Base-by-base conservation (phyloP, 2,113 vertebrate genomes). In the Ameiurus melas region DNA sequence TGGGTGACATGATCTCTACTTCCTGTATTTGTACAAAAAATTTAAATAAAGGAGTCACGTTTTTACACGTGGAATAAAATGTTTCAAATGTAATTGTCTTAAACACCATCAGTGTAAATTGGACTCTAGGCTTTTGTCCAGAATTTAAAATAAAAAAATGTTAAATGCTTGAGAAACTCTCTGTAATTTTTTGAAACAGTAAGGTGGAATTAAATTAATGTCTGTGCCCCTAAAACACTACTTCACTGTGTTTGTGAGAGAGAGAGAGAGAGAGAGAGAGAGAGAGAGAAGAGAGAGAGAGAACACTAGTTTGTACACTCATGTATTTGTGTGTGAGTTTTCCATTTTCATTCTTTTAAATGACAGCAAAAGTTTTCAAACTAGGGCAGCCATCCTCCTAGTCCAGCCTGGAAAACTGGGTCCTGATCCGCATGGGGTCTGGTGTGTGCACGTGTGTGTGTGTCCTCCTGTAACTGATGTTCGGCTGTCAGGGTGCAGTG, bases 361-460 rank as follows among this genome's bases (percentile, higher is more conserved):
- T 55, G 57, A 73, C 87, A 78, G 87, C 87, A 83, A 83, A 91
- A 75, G 86, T 82, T 90, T 82, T 85, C 9, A 91, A 94, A 94
- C 87, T 93, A 92, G 93, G 91, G 60, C 93, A 89, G 85, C 47
- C 64, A 58, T 83, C 75, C 62, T 79, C 86, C 66, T 36, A 51
- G 89, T 87, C 75, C 87, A 91, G 86, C 22, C 60, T 25, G 62
- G 27, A 51, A 86, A 5, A 39, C 86, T 82, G 58, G 90, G 91
- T 92, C 88, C 91, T 93, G 89, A 90, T 93, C 87, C 88, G 90
- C 77, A 91, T 93, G 89, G 77, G 8, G 83, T 66, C 66, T 62
- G 53, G 89, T 83, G 89, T 12, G n/a, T 30, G 71, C 57, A 57
- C 58, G 78, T 47, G 39, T 62, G 30, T 90, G 92, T 89, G 16